Conservation (phyloP, 37 sponge, comb jelly and placozoan genomes). For the Aphrocallistes beatrix region DNA sequence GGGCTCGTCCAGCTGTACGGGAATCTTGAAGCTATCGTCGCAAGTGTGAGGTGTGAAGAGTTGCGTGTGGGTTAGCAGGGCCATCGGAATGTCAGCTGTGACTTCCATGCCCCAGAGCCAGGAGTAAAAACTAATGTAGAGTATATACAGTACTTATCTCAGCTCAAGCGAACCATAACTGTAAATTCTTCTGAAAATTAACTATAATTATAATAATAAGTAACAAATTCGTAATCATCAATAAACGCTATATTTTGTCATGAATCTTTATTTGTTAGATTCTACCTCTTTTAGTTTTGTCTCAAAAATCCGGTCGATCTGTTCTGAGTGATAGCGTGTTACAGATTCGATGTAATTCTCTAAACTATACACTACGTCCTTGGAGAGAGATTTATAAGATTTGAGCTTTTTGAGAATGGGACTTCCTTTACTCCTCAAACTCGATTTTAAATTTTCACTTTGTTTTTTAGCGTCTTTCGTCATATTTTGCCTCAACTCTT, state of each 20-base stretch:
- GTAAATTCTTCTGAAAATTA: no score
- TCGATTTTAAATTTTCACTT: background rate
- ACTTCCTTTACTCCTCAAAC: background rate
- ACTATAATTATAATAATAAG: background rate
- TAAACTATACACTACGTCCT: background rate
- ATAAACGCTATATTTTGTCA: background rate
- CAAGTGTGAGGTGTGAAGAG: background rate
- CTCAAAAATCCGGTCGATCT: background rate
- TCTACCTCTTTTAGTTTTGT: background rate
- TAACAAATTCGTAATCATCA: background rate
- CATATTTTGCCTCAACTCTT: background rate
- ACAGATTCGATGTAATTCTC: background rate
- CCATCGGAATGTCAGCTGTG: background rate
- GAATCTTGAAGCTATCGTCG: background rate
- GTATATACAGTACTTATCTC: background rate
- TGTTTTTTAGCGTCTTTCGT: background rate
- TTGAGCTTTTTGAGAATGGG: background rate
- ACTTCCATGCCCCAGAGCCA: background rate
- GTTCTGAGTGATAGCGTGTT: background rate
- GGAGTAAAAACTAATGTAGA: background rate
- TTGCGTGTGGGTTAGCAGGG: background rate
- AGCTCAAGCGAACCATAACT: no score
- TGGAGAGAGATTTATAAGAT: background rate
- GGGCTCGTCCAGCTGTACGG: slow-evolving; percentile 50
- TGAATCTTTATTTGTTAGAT: no score